Evolutionary conservation across 2,888 invertebrate species (phyloP), one percentile per base, ranked within the genome.

Genomic region (Sepiola atlantica): DNA sequence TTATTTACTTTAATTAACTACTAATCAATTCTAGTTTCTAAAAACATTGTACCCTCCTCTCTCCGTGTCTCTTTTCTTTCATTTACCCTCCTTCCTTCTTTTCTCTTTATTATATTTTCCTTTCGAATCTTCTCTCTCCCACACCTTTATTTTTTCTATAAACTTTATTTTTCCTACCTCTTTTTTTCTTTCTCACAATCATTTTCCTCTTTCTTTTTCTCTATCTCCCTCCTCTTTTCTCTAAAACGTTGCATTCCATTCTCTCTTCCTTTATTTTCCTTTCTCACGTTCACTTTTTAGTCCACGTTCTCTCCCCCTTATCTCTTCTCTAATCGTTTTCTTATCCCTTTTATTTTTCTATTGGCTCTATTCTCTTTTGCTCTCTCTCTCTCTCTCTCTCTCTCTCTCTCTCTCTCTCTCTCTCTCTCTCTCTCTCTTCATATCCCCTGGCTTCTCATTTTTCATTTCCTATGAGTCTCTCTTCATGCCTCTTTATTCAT

Each of bases 321-420:
- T 77, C 18, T 32, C n/a, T 4, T 16, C n/a, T 77, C 16, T 16
- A 4, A 1, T 10, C 28, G 14, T 3, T n/a, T 12, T 16, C n/a
- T 10, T 77, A 12, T 77, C 10, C 18, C 1, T 1, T 1, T 12
- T 77, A 14, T 77, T 0, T 77, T 14, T 14, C n/a, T n/a, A 16
- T n/a, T n/a, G 0, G 0, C 12, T n/a, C 16, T n/a, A 3, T n/a
- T n/a, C 18, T 0, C 2, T 32, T n/a, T 18, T 77, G 16, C n/a
- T 18, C 14, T 32, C 12, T 77, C 21, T 77, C 18, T n/a, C 12
- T n/a, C 77, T 77, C n/a, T n/a, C 8, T 2, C n/a, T 28, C 3
- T 61, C 21, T 61, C 10, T n/a, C 10, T 28, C 18, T 28, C 18
- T 12, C 14, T 77, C 12, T n/a, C n/a, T 77, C 1, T 77, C n/a